A percentile compares a stretch with the other conserved stretches of the same genome.
phyloP scores from a whole-genome alignment of 2,888 invertebrate genomes.

The Anthophora plumipes region DNA sequence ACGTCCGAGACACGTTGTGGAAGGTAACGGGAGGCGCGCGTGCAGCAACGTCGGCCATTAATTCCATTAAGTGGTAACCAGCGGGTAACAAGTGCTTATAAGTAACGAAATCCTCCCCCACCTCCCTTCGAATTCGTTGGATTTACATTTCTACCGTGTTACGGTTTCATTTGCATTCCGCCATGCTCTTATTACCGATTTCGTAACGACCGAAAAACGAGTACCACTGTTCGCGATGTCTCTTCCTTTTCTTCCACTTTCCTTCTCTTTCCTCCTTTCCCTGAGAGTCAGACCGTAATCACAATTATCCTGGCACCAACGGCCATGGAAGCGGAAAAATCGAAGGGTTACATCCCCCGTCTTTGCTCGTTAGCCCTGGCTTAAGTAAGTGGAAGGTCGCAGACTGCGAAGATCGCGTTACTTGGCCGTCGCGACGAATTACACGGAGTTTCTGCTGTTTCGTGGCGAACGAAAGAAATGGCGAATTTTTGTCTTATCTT shows the following conservation, averaged over 20 bases:
- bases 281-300: slow-evolving; percentile 63
- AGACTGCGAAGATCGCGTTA: slow-evolving; percentile 4
- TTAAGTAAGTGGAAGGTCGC: slow-evolving; percentile 40
- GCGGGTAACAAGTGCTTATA: slow-evolving; percentile 58
- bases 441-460: too few relatives aligned
- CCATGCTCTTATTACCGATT: slow-evolving; percentile 57
- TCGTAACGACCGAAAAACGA: slow-evolving; percentile 60
- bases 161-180: slow-evolving; percentile 67
- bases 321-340: slow-evolving; percentile 50
- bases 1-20: background rate
- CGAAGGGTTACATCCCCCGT: slow-evolving; percentile 57
- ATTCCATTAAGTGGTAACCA: slow-evolving; percentile 54
- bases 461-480: too few relatives aligned
- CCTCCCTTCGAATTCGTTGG: slow-evolving; percentile 33
- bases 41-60: slow-evolving; percentile 36
- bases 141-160: slow-evolving; percentile 63
- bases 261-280: background rate
- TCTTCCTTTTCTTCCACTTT: slow-evolving; percentile 15
- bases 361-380: slow-evolving; percentile 61
- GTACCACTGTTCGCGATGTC: slow-evolving; percentile 23
- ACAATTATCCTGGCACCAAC: slow-evolving; percentile 66
- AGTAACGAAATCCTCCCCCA: slow-evolving; percentile 52
- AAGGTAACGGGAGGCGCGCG: background rate
- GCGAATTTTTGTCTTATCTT: too few relatives aligned
- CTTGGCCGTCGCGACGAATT: background rate